Base-by-base conservation (phyloP, 2,797 vertebrate species). In the Liasis olivaceus region DNA sequence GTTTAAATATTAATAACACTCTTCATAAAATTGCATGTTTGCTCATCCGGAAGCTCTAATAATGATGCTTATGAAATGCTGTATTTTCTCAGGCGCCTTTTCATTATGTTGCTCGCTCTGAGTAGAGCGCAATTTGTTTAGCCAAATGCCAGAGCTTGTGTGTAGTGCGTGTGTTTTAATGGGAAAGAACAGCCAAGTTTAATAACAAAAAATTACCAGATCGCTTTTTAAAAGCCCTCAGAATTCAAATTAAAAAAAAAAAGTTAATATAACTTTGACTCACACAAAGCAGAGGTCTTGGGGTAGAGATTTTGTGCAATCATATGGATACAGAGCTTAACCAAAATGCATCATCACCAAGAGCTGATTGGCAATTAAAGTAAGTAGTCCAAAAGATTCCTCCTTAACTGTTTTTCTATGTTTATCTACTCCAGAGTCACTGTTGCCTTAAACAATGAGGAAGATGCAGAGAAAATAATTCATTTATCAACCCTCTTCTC, bases 1-100 rank as follows among this genome's bases (percentile, higher is more conserved):
- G 96, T 97, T 98, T 98, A 98, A 98, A 98, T 98, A 98, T 97
- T 97, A 96, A 98, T 97, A 96, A 95, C 94, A 94, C 93, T 96
- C 96, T 96, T 96, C 96, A 97, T 97, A 97, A 98, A 96, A 96
- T 94, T 95, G 96, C 93, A 97, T 95, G 96, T 96, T 97, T 97
- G 94, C 95, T 96, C 96, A 24, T 96, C 95, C 95, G 94, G 95
- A 96, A 94, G 93, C 95, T 95, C 91, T 77, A 95, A 94, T 94
- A 94, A 97, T 95, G 94, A 95, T 94, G 95, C 95, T 98, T 98
- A 98, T 97, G 97, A 97, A 98, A 97, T 51, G 95, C 97, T 96
- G 92, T 97, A 97, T 97, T 98, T 77, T 98, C 97, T 97, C 96
- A 89, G 13, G 87, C 95, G 94, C 63, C 92, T 92, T 90, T 93